These are phyloP conservation scores for Botia almorhae DNA, from an alignment of 2,797 vertebrate species.

Conservation along the genomic window DNA sequence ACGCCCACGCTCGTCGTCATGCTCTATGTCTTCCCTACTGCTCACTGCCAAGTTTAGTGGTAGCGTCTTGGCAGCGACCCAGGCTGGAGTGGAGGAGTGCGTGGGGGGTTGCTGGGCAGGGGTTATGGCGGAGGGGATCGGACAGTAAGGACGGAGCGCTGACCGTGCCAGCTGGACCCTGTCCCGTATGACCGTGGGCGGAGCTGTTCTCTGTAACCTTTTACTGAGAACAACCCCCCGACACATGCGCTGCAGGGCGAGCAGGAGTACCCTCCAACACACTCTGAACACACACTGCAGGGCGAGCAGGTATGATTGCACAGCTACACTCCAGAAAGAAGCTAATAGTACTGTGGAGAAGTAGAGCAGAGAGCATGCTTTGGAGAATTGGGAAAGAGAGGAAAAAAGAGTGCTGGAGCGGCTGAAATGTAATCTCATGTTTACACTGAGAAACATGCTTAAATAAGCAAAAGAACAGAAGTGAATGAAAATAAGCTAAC, in stretches of 20 bases:
- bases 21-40: slow-evolving; percentile 52
- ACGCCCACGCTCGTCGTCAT: slow-evolving; percentile 32
- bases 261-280: slow-evolving; percentile 55
- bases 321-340: slow-evolving; percentile 18
- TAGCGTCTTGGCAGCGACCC: slow-evolving; percentile 72
- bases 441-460: slow-evolving; percentile 2
- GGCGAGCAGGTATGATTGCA: slow-evolving; percentile 38
- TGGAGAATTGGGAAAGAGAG: not conserved
- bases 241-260: slow-evolving; percentile 46
- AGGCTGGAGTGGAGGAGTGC: slow-evolving; percentile 54
- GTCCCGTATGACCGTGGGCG: slow-evolving; percentile 66
- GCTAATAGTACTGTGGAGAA: not conserved
- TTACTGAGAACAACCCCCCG: slow-evolving; percentile 59
- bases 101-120: slow-evolving; percentile 64
- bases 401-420: not conserved
- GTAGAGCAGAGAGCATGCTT: no score
- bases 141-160: slow-evolving; percentile 60
- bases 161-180: slow-evolving; percentile 74
- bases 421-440: not conserved
- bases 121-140: slow-evolving; percentile 75
- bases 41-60: slow-evolving; percentile 70
- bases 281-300: slow-evolving; percentile 48
- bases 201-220: slow-evolving; percentile 70
- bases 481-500: not conserved
- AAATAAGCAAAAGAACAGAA: not conserved